Base-by-base conservation (phyloP, 2,113 vertebrate species). In the Labeo rohita region DNA sequence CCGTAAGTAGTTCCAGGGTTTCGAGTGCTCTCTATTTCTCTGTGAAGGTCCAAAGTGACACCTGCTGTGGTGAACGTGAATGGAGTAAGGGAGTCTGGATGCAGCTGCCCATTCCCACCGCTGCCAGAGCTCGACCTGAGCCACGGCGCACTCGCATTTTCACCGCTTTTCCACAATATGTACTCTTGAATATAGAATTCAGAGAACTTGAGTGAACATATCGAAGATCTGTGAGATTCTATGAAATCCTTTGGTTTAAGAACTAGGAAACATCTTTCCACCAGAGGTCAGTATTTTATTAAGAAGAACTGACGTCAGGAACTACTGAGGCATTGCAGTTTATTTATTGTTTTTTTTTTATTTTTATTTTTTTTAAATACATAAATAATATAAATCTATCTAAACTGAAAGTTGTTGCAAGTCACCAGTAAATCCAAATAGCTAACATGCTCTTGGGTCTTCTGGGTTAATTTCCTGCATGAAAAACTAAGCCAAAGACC, bases 41-140 rank as follows among this genome's bases (percentile, higher is more conserved):
- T 90, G 87, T 85, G 72, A 82, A 49, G 65, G 87, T 80, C 80
- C 73, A 75, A 65, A 79, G 85, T 83, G 88, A 90, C 91, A 92
- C 95, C 95, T 95, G 94, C 94, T 95, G 94, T 89, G 93, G 92
- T 91, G 77, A 77, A 79, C 92, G 92, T 94, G 92, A 95, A 95
- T 95, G 92, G 91, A 92, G 93, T 94, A 92, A 94, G 93, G 91
- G 90, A 92, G 91, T 91, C 91, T 92, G 91, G 89, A 90, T 93
- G 91, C 94, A 95, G 94, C 93, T 95, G 94, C 93, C 91, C 89
- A 89, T 95, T 95, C 93, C 92, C 93, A 95, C 92, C 93, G 88
- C 77, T 75, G 83, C 70, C 74, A 83, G 45, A 9, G n/a, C n/a
- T 54, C 8, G 34, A 61, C 34, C 77, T 23, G 34, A 61, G 10